These are phyloP conservation scores for Erpornis zantholeuca DNA, from an alignment of 2,113 vertebrate genomes.

Conservation along the genomic window DNA sequence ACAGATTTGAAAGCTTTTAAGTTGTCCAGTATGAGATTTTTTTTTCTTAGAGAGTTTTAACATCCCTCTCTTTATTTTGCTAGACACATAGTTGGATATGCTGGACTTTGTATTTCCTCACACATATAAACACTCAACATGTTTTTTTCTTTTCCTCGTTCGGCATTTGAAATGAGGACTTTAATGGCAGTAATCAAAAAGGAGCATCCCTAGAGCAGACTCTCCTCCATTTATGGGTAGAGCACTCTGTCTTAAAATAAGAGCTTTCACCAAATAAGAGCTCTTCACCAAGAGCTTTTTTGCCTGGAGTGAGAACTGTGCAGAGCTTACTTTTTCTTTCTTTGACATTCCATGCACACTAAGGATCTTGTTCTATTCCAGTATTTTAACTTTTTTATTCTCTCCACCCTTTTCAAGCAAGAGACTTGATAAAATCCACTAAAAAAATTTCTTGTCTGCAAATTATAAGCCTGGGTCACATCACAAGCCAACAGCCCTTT, in stretches of 20 bases:
- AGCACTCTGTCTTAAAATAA: background rate
- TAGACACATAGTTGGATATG: background rate
- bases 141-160: background rate
- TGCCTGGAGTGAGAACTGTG: background rate
- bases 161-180: background rate
- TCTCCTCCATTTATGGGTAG: background rate
- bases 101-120: background rate
- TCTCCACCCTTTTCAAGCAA: background rate
- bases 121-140: background rate
- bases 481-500: background rate
- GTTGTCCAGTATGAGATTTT: background rate
- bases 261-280: no score
- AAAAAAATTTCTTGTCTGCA: background rate
- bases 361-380: background rate
- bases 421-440: background rate
- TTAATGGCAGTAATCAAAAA: background rate
- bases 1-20: background rate
- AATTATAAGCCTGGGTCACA: background rate
- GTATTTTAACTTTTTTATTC: background rate
- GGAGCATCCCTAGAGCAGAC: background rate
- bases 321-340: background rate
- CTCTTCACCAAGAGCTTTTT: background rate
- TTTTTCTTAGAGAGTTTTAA: background rate
- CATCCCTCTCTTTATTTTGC: background rate
- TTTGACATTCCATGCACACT: background rate